Evolutionary conservation across 2,888 invertebrate genomes (phyloP), one percentile per base, ranked within the genome.

Genomic region (Rhimphoctona megacephalus): DNA sequence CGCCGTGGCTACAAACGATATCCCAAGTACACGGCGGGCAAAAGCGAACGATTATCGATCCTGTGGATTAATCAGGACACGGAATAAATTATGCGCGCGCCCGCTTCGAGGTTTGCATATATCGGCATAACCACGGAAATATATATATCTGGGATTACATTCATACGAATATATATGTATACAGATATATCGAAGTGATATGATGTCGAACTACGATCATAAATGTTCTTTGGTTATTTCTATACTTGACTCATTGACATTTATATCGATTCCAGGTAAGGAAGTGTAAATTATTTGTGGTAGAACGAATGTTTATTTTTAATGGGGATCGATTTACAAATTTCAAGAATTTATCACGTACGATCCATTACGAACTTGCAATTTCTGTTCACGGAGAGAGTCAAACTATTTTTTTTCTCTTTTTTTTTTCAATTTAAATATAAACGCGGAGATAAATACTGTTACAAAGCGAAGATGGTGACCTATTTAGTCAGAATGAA

Each of bases 21-120:
- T 85, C 70, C 73, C 33, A 66, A 69, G 64, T 52, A 30, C 54
- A 81, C 66, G 61, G 39, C 52, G 67, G 52, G 73, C 54, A 67
- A 66, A 66, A 70, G 64, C 66, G 81, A 84, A 84, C 81, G 83
- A 85, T 85, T 79, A 84, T 86, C 64, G 84, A 86, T 84, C 69
- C 74, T 52, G 67, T 52, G 81, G 81, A 86, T 86, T 86, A 86
- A 83, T 81, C 84, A 73, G 78, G 73, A 84, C 81, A 78, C 78
- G 69, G 81, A 82, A 81, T 81, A 66, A 86, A 86, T 86, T 81
- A 81, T 78, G 73, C 78, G 57, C 61, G 46, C 64, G 30, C 64
- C 61, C 54, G 19, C 25, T 69, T 69, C 80, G 70, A 46, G 70
- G 9, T 70, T 17, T 80, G 43, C 66, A 77, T 52, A 46, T 72